Base-by-base conservation (phyloP, 2,888 invertebrate genomes). In the Sphaerophoria rueppellii region DNA sequence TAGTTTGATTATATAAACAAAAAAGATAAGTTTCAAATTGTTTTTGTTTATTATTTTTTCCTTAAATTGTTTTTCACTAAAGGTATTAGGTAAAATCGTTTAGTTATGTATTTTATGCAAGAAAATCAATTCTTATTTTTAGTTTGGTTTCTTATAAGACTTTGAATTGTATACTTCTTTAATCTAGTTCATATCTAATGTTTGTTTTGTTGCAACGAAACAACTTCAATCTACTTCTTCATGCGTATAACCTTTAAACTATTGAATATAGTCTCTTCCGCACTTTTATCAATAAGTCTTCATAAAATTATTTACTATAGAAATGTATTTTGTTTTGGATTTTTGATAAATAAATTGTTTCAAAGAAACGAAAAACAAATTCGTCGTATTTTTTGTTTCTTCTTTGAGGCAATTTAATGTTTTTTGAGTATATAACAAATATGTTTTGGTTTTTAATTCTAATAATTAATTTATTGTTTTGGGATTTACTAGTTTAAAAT, bases 261-360 rank as follows among this genome's bases (percentile, higher is more conserved):
- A 72, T 83, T 80, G 80, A 72, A 83, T 57, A 80, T 83, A 80
- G 75, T 75, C 72, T 80, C 80, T 76, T 83, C 75, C 80, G 80
- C 61, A 67, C 71, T 55, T 14, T 75, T 78, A 24, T 24, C 24
- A 57, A 67, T 40, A 71, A 58, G 40, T 34, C 69, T 79, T 61
- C 60, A 75, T 79, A 40, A 70, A 40, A 67, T 75, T 50, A 43
- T 70, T 11, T 7, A 7, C 1, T 40, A 7, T 43, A 77, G 48
- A 61, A 67, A 65, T 73, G 35, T 50, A 65, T 24, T 35, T 67
- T 67, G 67, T 67, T 40, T 67, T 67, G 54, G 54, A 67, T 67
- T 67, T 43, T 16, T 40, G 40, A 52, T 14, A 37, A 37, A 40
- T 40, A 54, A 40, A 50, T 2, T 12, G 9, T 54, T 43, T 67